Evolutionary conservation across 1,140 invertebrate genomes (phyloP).

Genomic region (Myzus persicae): DNA sequence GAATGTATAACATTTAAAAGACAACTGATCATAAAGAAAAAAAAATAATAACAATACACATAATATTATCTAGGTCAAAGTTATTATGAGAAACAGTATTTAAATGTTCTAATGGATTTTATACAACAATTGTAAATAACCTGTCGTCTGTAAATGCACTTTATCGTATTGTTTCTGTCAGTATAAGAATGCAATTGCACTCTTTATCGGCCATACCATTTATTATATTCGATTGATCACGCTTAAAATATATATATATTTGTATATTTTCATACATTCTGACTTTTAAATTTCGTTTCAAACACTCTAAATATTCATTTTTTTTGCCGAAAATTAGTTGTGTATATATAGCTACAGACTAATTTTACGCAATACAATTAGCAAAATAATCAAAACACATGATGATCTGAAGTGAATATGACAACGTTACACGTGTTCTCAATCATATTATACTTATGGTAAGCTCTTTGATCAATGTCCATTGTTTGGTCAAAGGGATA

Average conservation of each 20-base stretch:
- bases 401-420: neutral
- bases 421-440: neutral
- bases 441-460: neutral
- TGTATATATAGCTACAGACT: neutral
- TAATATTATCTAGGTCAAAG: slow-evolving; percentile 5
- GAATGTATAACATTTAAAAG: neutral
- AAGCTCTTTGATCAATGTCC: neutral
- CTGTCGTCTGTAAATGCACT: neutral
- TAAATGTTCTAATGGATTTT: neutral
- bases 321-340: neutral
- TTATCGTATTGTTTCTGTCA: neutral
- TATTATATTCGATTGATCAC: neutral
- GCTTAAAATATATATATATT: neutral
- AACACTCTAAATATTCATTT: neutral
- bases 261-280: no score
- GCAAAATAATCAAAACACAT: neutral
- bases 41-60: neutral
- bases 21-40: neutral
- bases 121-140: neutral
- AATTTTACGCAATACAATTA: neutral
- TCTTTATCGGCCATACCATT: neutral
- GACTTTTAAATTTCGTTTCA: neutral
- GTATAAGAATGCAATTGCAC: neutral
- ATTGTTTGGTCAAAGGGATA: neutral
- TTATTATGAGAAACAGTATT: neutral